Evolutionary conservation across 2,797 vertebrate species (phyloP), one percentile per base, ranked within the genome.

Genomic region (Smutsia temminckii): DNA sequence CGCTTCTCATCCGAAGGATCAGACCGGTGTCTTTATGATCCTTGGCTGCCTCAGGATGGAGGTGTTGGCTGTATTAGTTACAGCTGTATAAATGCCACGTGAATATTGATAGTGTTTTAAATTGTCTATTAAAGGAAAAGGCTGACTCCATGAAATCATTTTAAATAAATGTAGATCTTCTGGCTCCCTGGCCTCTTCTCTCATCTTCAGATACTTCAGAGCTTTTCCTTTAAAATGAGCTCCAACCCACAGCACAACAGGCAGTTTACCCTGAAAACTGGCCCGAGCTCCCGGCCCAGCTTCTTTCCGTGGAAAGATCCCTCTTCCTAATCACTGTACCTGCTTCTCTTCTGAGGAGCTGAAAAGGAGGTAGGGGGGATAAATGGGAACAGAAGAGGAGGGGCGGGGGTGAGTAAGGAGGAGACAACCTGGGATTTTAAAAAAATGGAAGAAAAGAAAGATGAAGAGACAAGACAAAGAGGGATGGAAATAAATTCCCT

Each of bases 21-120:
- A 92, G 59, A 66, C 55, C 84, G 46, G 25, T 68, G 79, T 69
- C 40, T 79, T 93, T 79, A 57, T 49, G 27, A 89, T 64, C 55
- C 27, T 55, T 78, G 21, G 32, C 34, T 69, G 79, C 57, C 40
- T 34, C 18, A 0, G 32, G 57, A 63, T 29, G 21, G 40, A 91
- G 87, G 13, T 68, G 51, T 51, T 12, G 20, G 34, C 32, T 20
- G 32, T 17, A 14, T 83, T 74, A 71, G 11, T 29, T 34, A 16
- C 63, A n/a, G 18, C 23, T 93, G 59, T 6, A 40, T 32, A 77
- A 75, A 69, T n/a, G 29, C 23, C 64, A 32, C 83, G 55, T 74
- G 69, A 71, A 89, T 93, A 81, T 32, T 7, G 53, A 81, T 91
- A 20, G 37, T 81, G 37, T 77, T 84, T 80, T 64, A 90, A 83